Evolutionary conservation across 1,140 invertebrate species (phyloP).

Genomic region (Augochlora pura): DNA sequence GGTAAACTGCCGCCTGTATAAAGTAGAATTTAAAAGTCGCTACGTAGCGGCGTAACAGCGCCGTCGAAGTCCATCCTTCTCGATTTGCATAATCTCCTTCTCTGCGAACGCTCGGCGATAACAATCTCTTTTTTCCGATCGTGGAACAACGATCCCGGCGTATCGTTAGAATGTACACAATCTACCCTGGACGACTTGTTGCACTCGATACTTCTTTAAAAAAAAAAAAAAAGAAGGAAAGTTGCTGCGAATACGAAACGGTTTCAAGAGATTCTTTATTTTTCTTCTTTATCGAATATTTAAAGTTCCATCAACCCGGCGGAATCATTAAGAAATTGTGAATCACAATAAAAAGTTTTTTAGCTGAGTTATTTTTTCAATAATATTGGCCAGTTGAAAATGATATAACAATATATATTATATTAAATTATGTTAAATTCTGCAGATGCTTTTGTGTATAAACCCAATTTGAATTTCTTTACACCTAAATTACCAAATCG

Average conservation of each 20-base stretch:
- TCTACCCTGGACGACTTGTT: neutral
- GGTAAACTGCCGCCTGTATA: neutral
- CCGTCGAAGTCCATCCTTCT: neutral
- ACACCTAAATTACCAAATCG: too few species aligned
- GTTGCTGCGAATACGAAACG: neutral
- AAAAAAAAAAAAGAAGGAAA: neutral
- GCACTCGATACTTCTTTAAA: neutral
- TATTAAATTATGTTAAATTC: too few species aligned
- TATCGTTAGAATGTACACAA: neutral
- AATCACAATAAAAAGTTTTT: too few species aligned
- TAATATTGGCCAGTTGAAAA: too few species aligned
- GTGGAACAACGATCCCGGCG: neutral
- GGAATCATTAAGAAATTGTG: too few species aligned
- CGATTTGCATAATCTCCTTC: constrained; percentile 1
- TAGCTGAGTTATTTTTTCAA: too few species aligned
- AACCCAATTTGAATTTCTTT: too few species aligned
- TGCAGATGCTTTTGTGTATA: too few species aligned
- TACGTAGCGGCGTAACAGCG: neutral
- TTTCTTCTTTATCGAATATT: too few species aligned
- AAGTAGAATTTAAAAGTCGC: neutral
- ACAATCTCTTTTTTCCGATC: neutral
- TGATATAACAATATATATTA: too few species aligned
- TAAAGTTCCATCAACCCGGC: neutral
- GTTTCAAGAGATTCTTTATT: too few species aligned
- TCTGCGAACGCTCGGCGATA: neutral